Percentiles rank a stretch among this genome's conserved stretches.
phyloP scores from a whole-genome alignment of 2,797 vertebrate species.

The Mycteria americana region DNA sequence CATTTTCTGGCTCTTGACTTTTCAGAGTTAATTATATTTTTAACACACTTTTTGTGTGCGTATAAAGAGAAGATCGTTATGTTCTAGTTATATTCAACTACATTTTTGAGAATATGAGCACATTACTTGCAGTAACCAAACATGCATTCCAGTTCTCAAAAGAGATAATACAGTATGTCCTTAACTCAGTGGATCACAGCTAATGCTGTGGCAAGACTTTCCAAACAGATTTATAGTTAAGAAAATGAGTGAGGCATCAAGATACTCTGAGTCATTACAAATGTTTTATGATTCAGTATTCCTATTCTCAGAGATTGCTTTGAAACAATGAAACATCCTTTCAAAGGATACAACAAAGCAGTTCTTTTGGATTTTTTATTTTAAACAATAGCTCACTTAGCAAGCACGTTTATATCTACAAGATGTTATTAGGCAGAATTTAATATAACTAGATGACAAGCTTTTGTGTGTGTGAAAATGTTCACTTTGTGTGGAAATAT shows the following conservation, averaged over 20 bases:
- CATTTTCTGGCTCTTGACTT: not conserved
- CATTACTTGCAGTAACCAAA: not conserved
- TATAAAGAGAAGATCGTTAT: not conserved
- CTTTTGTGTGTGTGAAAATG: not conserved
- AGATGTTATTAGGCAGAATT: not conserved
- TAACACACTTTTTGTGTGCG: not conserved
- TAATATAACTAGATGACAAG: not conserved
- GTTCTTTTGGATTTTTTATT: not conserved
- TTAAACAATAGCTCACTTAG: not conserved
- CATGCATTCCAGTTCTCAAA: not conserved
- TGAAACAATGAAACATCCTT: not conserved
- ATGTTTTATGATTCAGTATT: constrained; percentile 5
- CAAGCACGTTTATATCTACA: not conserved
- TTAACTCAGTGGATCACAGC: not conserved
- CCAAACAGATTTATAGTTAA: not conserved
- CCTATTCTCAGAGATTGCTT: not conserved
- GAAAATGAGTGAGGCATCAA: not conserved
- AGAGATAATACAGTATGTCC: not conserved
- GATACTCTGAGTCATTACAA: not conserved
- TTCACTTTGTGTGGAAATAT: not conserved
- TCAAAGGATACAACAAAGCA: not conserved
- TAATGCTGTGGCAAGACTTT: not conserved
- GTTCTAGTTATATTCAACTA: not conserved
- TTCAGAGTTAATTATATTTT: not conserved
- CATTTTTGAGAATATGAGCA: not conserved